A percentile compares a stretch with the other conserved stretches of the same genome.
Conservation (phyloP, 1,140 invertebrate species). For the Octopus bimaculoides region DNA sequence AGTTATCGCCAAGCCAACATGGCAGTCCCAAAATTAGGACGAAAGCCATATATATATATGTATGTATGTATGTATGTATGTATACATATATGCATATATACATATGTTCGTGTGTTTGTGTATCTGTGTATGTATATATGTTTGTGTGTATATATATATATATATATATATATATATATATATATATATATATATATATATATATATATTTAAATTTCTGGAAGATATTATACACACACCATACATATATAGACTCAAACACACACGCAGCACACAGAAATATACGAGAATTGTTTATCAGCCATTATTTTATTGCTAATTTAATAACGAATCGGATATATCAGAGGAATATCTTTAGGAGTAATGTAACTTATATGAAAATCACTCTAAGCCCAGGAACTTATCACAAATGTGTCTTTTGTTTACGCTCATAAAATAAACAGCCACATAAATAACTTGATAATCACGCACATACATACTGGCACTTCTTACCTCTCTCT, state of each 20-base stretch:
- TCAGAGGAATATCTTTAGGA: background rate
- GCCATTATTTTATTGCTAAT: background rate
- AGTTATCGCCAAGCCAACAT: background rate
- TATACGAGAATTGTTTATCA: background rate
- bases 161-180: background rate
- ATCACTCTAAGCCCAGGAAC: too few relatives aligned
- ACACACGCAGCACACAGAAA: background rate
- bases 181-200: background rate
- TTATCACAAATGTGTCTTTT: too few relatives aligned
- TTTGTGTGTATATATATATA: background rate
- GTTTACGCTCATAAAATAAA: too few relatives aligned
- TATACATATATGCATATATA: background rate
- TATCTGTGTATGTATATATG: background rate
- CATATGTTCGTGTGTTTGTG: too few relatives aligned
- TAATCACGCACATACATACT: too few relatives aligned
- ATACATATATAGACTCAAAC: background rate
- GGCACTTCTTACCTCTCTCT: too few relatives aligned
- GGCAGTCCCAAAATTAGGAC: background rate
- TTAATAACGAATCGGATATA: background rate
- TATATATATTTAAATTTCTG: background rate
- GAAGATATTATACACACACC: background rate
- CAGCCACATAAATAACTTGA: too few relatives aligned
- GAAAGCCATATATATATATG: background rate
- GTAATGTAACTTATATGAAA: background rate
- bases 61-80: background rate